phyloP scores from a whole-genome alignment of 2,113 vertebrate genomes.

The Pogona vitticeps region DNA sequence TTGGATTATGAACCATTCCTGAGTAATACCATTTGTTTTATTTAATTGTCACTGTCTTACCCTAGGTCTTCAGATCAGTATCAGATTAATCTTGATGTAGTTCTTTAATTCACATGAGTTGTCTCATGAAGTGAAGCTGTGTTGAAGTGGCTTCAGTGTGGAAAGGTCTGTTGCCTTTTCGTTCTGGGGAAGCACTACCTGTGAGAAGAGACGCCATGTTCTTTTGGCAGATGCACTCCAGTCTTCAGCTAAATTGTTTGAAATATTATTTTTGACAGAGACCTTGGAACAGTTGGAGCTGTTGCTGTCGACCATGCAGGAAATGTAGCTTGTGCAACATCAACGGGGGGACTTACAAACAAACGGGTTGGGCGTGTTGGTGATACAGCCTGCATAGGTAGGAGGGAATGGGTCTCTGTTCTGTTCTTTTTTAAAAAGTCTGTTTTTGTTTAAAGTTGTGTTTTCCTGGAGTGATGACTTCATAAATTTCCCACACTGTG shows the following conservation, averaged over 20 bases:
- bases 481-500: background rate
- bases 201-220: constrained; percentile 35
- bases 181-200: constrained; percentile 41
- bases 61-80: background rate
- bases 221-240: constrained; percentile 58
- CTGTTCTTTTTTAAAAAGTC: background rate
- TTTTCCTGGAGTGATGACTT: background rate
- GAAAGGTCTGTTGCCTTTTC: constrained; percentile 24
- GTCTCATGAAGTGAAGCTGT: background rate
- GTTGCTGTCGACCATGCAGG: constrained; percentile 82
- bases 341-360: constrained; percentile 84
- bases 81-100: background rate
- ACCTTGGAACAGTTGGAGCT: constrained; percentile 85
- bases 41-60: background rate
- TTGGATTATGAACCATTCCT: too few relatives aligned
- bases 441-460: background rate
- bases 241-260: constrained; percentile 57
- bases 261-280: constrained; percentile 76
- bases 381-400: constrained; percentile 85
- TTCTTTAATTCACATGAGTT: background rate
- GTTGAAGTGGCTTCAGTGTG: background rate
- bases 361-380: constrained; percentile 87
- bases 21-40: background rate
- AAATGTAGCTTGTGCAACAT: constrained; percentile 83
- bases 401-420: constrained; percentile 44